Base-by-base conservation (phyloP, 2,888 invertebrate species). In the Herminia tarsipennalis region DNA sequence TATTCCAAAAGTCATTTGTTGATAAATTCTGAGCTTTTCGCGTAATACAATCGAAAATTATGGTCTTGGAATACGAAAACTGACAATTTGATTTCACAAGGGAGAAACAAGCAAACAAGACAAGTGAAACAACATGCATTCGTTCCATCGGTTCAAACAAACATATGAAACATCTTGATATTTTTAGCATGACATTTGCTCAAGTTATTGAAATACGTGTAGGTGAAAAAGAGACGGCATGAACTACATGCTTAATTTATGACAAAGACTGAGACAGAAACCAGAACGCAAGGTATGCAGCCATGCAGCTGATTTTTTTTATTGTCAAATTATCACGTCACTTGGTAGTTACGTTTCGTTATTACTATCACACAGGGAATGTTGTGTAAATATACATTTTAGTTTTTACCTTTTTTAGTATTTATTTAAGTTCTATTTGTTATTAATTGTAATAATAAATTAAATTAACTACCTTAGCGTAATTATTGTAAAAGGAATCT, bases 1-100 rank as follows among this genome's bases (percentile, higher is more conserved):
- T 67, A 72, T 79, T 22, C 76, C 81, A 79, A 81, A 87, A 76
- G 86, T 86, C 88, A 88, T 88, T 72, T 70, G 82, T 65, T 70
- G 58, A 52, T 43, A 10, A 49, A 48, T 56, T 44, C 10, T 28
- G 36, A 20, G 35, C 29, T 16, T 32, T 45, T 21, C 46, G 35
- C 9, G 10, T 9, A 14, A 32, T 45, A 53, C 36, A 16, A 24
- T 24, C 29, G 24, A 45, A 29, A 41, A 16, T 13, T 29, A 4
- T 38, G n/a, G 20, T 43, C 9, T 36, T 29, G 32, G 22, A 40
- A 29, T 50, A 35, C n/a, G 18, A 37, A 51, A 47, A 56, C 30
- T 13, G 32, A 3, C 16, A 58, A 53, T 40, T 48, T 55, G 41
- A 44, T 41, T 53, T 40, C 32, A 58, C 46, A 43, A 45, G 35